Evolutionary conservation across 2,113 vertebrate genomes (phyloP).

Genomic region (Archocentrus centrarchus): DNA sequence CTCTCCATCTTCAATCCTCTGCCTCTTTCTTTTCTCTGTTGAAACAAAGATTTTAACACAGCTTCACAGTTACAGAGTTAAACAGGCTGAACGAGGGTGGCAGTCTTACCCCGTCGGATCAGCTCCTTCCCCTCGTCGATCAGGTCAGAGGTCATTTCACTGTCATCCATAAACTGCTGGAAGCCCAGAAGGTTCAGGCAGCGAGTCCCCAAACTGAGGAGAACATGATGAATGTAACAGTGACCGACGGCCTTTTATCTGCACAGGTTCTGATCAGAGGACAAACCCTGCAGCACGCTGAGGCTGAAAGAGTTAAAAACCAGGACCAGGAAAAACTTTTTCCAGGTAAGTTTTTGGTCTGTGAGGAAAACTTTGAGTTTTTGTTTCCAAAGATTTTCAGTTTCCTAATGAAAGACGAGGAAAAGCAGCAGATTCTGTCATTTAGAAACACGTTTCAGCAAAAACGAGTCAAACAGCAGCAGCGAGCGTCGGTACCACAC

Average conservation of each 20-base stretch:
- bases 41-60: neutral
- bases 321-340: too few species aligned
- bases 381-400: conserved; percentile 1
- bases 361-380: neutral
- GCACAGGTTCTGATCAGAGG: neutral
- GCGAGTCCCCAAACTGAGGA: conserved; percentile 91
- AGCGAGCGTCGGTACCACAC: too few species aligned
- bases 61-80: neutral
- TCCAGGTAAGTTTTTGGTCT: neutral
- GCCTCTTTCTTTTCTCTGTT: conserved; percentile 94
- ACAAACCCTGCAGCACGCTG: neutral
- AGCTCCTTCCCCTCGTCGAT: conserved; percentile 97
- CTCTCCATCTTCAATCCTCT: conserved; percentile 94
- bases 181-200: conserved; percentile 97
- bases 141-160: conserved; percentile 96
- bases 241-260: neutral
- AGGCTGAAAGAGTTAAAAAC: neutral
- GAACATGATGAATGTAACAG: neutral
- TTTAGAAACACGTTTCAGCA: neutral
- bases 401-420: neutral
- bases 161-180: conserved; percentile 97
- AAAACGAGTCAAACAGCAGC: neutral
- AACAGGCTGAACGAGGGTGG: neutral
- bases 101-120: conserved; percentile 86
- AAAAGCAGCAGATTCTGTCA: neutral